A percentile compares a stretch with the other conserved stretches of the same genome.
Conservation (phyloP, 2,797 vertebrate species). For the Clarias platycephalus region DNA sequence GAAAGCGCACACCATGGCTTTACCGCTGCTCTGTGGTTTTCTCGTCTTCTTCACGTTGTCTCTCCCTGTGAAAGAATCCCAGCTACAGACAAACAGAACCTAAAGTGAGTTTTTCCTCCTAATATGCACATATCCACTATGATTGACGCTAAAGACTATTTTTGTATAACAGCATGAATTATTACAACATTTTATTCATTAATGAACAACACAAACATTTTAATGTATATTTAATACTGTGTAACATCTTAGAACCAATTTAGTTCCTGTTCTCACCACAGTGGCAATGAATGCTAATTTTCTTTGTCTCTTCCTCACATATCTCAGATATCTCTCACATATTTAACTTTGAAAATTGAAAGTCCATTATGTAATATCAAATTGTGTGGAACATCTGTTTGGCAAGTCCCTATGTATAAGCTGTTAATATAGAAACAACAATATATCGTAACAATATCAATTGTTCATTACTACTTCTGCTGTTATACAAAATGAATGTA, state of each 20-base stretch:
- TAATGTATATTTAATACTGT: neutral
- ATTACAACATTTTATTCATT: neutral
- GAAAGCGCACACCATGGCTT: constrained; percentile 31
- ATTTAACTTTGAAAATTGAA: neutral
- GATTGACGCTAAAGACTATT: neutral
- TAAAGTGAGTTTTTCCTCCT: constrained; percentile 13
- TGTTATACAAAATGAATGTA: neutral
- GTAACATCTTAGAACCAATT: neutral
- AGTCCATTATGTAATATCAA: neutral
- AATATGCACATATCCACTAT: neutral
- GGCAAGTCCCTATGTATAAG: neutral
- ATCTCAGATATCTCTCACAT: neutral
- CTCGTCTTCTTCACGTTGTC: constrained; percentile 67
- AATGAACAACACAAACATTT: neutral
- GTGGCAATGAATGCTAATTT: neutral
- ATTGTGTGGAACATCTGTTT: neutral
- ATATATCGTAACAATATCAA: neutral
- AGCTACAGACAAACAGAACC: constrained; percentile 72
- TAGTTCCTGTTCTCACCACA: neutral
- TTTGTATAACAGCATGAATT: neutral
- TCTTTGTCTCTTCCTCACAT: neutral
- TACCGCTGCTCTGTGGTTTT: constrained; percentile 75
- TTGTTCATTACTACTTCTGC: neutral
- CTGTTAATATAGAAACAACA: neutral
- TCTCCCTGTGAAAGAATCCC: constrained; percentile 87